A percentile compares a stretch with the other conserved stretches of the same genome.
Evolutionary conservation across 1,140 invertebrate genomes (phyloP).

Genomic region (Temnothorax longispinosus): DNA sequence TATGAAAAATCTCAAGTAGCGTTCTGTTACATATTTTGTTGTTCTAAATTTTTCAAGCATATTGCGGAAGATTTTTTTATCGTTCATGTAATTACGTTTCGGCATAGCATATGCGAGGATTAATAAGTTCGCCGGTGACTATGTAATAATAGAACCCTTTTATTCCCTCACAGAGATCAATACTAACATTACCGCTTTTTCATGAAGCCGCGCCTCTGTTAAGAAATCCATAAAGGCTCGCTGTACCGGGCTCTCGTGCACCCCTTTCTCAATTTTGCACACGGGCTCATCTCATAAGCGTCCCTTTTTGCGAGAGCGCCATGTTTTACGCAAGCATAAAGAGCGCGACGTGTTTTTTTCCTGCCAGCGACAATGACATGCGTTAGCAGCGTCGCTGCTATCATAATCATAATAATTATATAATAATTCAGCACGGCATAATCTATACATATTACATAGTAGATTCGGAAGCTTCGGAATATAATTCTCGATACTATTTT

Average conservation of each 20-base stretch:
- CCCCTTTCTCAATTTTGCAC: constrained; percentile 56
- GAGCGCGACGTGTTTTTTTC: not conserved
- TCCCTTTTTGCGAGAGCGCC: not conserved
- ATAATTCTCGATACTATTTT: not conserved
- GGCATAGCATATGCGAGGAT: not conserved
- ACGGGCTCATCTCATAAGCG: constrained; percentile 20
- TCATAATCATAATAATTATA: constrained; percentile 28
- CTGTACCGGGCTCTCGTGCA: not conserved
- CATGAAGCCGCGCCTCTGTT: constrained; percentile 1
- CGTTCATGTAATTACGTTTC: not conserved
- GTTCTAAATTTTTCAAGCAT: not conserved
- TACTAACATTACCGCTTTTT: constrained; percentile 59
- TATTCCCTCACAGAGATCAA: not conserved
- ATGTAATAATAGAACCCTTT: constrained; percentile 14
- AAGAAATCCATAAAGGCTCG: constrained; percentile 38
- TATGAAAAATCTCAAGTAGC: not conserved
- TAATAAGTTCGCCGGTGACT: not conserved
- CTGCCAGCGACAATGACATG: not conserved
- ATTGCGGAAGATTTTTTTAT: not conserved
- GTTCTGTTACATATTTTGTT: not conserved
- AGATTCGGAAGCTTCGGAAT: not conserved
- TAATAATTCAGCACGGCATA: not conserved
- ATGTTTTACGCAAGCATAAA: constrained; percentile 63
- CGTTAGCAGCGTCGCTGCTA: not conserved
- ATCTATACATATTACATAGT: not conserved